Percentiles rank a stretch among this genome's conserved stretches.
Conservation (phyloP, 2,113 vertebrate species). For the Chrysochloris asiatica region DNA sequence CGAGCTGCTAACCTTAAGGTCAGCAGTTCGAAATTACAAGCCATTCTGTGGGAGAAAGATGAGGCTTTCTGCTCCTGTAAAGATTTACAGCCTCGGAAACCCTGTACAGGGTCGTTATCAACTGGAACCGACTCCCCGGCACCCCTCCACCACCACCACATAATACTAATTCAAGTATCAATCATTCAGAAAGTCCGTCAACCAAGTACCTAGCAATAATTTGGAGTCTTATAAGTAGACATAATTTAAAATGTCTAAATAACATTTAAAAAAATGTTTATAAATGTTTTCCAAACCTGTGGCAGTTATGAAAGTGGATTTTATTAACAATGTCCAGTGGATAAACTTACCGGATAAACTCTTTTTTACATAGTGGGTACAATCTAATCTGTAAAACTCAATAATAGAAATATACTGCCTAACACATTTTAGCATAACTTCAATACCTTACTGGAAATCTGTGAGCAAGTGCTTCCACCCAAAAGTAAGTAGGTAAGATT, state of each 20-base stretch:
- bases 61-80: too few relatives aligned
- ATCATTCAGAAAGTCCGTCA: conserved; percentile 24
- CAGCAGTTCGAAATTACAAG: too few relatives aligned
- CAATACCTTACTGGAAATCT: not conserved
- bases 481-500: not conserved
- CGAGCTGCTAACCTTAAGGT: too few relatives aligned
- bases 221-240: not conserved
- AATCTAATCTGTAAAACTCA: not conserved
- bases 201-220: not conserved
- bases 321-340: not conserved
- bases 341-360: not conserved
- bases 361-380: not conserved
- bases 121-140: too few relatives aligned
- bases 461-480: not conserved
- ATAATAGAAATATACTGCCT: not conserved
- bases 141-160: too few relatives aligned
- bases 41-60: too few relatives aligned
- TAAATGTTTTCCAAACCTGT: conserved; percentile 33
- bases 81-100: too few relatives aligned
- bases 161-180: conserved; percentile 23
- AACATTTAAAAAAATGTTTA: conserved; percentile 36
- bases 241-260: conserved; percentile 13
- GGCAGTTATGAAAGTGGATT: not conserved
- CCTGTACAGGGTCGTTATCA: too few relatives aligned
- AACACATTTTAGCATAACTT: not conserved